Base-by-base conservation (phyloP, 2,113 vertebrate species). In the Lepus timidus region DNA sequence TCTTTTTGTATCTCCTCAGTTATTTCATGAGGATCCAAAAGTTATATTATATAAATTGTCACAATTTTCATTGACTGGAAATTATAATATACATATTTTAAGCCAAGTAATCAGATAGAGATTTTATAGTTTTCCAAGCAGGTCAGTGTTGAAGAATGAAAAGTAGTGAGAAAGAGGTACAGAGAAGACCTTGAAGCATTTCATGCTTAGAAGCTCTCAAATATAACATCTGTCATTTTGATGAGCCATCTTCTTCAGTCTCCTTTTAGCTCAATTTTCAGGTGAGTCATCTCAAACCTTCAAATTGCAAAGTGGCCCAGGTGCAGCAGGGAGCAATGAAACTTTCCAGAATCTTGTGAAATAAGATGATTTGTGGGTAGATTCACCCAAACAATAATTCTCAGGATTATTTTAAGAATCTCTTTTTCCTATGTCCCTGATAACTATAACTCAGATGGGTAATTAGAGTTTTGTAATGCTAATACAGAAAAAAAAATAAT, bases 261-360 rank as follows among this genome's bases (percentile, higher is more conserved):
- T n/a, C 61, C 31, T 84, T 80, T 94, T 75, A 91, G 80, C 44
- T 91, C 90, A 49, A 51, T 89, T 96, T 96, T 83, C 84, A 89
- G 65, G 80, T 87, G 87, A 93, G 64, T 80, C 83, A 93, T 79
- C 65, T 88, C 71, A 85, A 84, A 78, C 36, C n/a, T 58, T 76
- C 71, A 86, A 67, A 93, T 51, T 71, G 55, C 9, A 92, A 78
- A 82, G 73, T 65, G 27, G 58, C 33, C 90, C 52, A 11, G 6
- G 23, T 61, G 3, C 70, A 90, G 65, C 67, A 68, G 19, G 23
- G 17, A 93, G 25, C 11, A 39, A 33, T 29, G 64, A 82, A 5
- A 9, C 65, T 76, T 83, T 76, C 73, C 31, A 71, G 67, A 79
- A 89, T 67, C 75, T 71, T 75, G 61, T 93, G 73, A 95, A 84